phyloP scores from a whole-genome alignment of 2,113 vertebrate genomes.

The Triplophysa siluroides region DNA sequence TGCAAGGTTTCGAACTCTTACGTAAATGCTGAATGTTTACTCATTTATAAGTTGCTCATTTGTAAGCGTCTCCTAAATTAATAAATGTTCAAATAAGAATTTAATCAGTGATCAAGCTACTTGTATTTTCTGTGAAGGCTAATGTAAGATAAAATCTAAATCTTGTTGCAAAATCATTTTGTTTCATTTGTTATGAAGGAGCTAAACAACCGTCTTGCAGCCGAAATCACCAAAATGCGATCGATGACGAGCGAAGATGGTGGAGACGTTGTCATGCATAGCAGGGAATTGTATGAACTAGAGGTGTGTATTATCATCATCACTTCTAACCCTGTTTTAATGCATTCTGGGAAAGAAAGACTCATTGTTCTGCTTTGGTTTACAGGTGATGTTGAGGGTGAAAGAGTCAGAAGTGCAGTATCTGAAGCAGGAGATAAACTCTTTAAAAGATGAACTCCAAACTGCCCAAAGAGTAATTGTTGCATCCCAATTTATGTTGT shows the following conservation, averaged over 20 bases:
- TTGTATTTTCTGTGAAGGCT: too few relatives aligned
- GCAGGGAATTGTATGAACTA: constrained; percentile 81
- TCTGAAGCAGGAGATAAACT: constrained; percentile 83
- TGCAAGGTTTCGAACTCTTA: too few relatives aligned
- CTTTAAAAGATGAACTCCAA: constrained; percentile 81
- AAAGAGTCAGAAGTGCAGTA: constrained; percentile 84
- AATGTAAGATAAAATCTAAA: too few relatives aligned
- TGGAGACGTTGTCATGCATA: constrained; percentile 69
- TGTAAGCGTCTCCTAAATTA: too few relatives aligned
- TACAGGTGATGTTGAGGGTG: constrained; percentile 80
- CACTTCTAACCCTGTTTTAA: neutral
- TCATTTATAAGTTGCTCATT: too few relatives aligned
- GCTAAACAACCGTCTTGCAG: constrained; percentile 79
- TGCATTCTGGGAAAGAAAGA: neutral
- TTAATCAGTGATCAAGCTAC: too few relatives aligned
- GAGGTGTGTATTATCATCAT: constrained; percentile 63
- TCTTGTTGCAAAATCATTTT: neutral
- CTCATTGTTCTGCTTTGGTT: neutral
- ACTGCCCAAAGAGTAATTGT: constrained; percentile 75
- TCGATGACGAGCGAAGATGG: constrained; percentile 75
- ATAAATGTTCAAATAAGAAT: too few relatives aligned
- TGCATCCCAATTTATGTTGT: neutral
- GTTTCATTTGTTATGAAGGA: constrained; percentile 64
- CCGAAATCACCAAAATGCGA: constrained; percentile 80
- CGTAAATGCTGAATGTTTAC: too few relatives aligned